Evolutionary conservation across 2,797 vertebrate species (phyloP), one percentile per base, ranked within the genome.

Genomic region (Picus viridis): DNA sequence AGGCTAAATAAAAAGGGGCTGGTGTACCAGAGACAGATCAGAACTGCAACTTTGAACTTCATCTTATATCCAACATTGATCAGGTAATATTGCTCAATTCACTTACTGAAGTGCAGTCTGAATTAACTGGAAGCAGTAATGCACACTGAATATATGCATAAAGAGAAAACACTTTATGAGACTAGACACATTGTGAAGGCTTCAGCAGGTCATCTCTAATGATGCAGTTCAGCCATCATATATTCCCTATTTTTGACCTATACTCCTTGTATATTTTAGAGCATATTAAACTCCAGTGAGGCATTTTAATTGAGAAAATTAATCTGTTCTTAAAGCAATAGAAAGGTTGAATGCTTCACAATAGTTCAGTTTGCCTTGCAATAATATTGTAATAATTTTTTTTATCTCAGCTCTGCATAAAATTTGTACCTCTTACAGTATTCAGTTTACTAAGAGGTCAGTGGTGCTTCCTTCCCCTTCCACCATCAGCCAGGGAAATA

Each of bases 371-470:
- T 95, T 96, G 89, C 90, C 51, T 81, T 92, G 64, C 9, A 95
- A 96, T 96, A 95, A 96, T 77, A 96, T 94, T 96, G 53, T 83
- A 96, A 97, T 93, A 79, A 59, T 56, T 93, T 96, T 96, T 95
- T 97, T 98, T 97, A 97, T 97, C 96, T 97, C 90, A 74, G n/a
- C 61, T 89, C 86, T 92, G 86, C 92, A 96, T 92, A 88, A 94
- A 70, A 67, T 80, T 94, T 96, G 58, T 53, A 94, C 56, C 75
- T 77, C 87, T 95, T 91, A 89, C 32, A 90, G 67, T 43, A 92
- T 77, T 94, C 86, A 32, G 41, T 95, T 96, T 90, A 93, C 95
- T 65, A 93, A 90, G 77, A 93, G 29, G 58, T 72, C 76, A 93
- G 4, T 83, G 75, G 64, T 76, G 58, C 34, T 92, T 95, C 76